Percentiles rank a stretch among this genome's conserved stretches.
phyloP scores from a whole-genome alignment of 2,888 invertebrate species.

The Poecilus cupreus region DNA sequence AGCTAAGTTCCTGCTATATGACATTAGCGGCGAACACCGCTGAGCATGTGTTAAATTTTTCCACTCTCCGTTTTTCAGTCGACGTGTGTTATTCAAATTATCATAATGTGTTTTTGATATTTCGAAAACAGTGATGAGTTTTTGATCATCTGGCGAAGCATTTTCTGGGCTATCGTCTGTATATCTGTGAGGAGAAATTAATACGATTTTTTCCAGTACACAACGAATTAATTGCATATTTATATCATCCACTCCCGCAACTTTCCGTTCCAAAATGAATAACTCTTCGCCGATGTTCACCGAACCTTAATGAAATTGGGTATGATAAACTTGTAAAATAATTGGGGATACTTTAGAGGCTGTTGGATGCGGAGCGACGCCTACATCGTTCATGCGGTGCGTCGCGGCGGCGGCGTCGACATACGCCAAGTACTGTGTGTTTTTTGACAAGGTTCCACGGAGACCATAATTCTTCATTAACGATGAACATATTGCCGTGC shows the following conservation, averaged over 20 bases:
- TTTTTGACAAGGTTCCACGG: slow-evolving; percentile 46
- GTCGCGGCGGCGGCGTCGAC: neutral
- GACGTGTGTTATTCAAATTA: slow-evolving; percentile 56
- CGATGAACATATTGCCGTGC: slow-evolving; percentile 33
- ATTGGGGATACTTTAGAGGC: slow-evolving; percentile 6
- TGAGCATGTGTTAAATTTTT: slow-evolving; percentile 54
- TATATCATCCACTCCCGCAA: neutral
- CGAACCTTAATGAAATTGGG: slow-evolving; percentile 9
- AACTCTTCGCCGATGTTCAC: neutral
- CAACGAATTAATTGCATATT: slow-evolving; percentile 1
- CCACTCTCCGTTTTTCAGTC: slow-evolving; percentile 23
- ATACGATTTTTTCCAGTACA: neutral
- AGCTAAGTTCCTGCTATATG: slow-evolving; percentile 8
- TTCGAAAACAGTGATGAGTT: slow-evolving; percentile 53
- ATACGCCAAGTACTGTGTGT: neutral
- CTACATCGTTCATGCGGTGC: neutral
- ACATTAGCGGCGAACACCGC: slow-evolving; percentile 7
- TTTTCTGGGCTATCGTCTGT: slow-evolving; percentile 19
- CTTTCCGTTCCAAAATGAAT: too few relatives aligned
- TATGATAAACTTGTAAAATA: slow-evolving; percentile 38
- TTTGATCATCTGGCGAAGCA: slow-evolving; percentile 48
- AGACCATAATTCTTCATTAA: slow-evolving; percentile 41
- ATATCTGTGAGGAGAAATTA: slow-evolving; percentile 23
- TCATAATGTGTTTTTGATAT: slow-evolving; percentile 58
- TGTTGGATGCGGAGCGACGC: neutral